Conservation (phyloP, 2,888 invertebrate species). For the Linyphia triangularis region DNA sequence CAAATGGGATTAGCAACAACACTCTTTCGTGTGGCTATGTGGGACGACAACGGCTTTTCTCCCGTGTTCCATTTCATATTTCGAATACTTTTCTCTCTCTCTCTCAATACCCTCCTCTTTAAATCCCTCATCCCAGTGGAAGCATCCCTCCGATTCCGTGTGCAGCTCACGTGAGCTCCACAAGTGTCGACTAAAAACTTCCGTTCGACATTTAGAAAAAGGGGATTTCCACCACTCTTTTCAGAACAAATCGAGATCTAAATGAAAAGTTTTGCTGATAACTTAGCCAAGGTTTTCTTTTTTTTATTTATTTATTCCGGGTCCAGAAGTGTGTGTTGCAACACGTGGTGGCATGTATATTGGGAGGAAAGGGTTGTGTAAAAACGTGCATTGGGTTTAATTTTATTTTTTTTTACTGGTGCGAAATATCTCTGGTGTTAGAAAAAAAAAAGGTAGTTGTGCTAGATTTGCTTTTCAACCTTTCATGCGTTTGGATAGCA, state of each 20-base stretch:
- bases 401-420: too few species aligned
- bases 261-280: conserved; percentile 11
- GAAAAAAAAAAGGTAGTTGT: too few species aligned
- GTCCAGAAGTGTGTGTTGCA: neutral
- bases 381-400: too few species aligned
- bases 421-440: too few species aligned
- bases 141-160: conserved; percentile 52
- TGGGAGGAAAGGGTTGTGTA: too few species aligned
- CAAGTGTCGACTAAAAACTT: conserved; percentile 44
- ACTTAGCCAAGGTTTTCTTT: conserved; percentile 29
- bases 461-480: too few species aligned
- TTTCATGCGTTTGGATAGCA: too few species aligned
- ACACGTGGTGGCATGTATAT: too few species aligned
- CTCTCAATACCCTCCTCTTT: neutral
- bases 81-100: too few species aligned
- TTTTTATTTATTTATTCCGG: too few species aligned
- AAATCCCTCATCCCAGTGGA: neutral
- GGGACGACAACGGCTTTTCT: neutral
- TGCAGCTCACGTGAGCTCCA: conserved; percentile 29
- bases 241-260: conserved; percentile 33
- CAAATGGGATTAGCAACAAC: too few species aligned
- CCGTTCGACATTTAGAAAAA: conserved; percentile 25
- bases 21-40: neutral
- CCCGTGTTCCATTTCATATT: conserved; percentile 46
- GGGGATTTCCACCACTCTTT: neutral